Percentiles rank a stretch among this genome's conserved stretches.
These are phyloP conservation scores for Mantis religiosa DNA, from an alignment of 2,888 invertebrate species.

Conservation along the genomic window DNA sequence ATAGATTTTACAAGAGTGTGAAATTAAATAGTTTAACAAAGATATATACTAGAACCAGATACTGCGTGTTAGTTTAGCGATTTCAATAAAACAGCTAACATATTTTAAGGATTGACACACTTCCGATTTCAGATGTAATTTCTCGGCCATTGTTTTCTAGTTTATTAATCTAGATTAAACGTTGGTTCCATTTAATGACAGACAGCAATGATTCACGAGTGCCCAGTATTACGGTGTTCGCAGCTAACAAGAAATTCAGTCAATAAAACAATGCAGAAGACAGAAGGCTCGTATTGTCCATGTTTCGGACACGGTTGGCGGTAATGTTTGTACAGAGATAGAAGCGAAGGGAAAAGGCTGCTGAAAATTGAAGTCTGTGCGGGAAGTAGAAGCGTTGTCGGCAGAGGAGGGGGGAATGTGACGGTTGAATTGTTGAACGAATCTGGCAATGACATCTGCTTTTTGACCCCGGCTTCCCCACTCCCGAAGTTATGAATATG, in stretches of 20 bases:
- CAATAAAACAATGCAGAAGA: not conserved
- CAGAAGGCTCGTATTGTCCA: not conserved
- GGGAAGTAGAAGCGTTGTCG: not conserved
- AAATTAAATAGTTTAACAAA: too few species aligned
- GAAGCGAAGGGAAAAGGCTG: not conserved
- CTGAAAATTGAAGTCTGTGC: constrained; percentile 6
- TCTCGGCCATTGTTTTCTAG: too few species aligned
- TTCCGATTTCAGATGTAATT: too few species aligned
- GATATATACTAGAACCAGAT: too few species aligned
- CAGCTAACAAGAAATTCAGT: not conserved
- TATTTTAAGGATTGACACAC: too few species aligned
- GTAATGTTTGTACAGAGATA: not conserved
- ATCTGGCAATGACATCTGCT: constrained; percentile 11
- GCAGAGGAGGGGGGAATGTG: not conserved
- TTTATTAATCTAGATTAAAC: too few species aligned
- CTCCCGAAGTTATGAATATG: constrained; percentile 8
- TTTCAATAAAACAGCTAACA: too few species aligned
- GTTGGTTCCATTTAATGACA: too few species aligned
- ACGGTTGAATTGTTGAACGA: constrained; percentile 3
- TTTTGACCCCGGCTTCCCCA: not conserved
- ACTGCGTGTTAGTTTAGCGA: too few species aligned
- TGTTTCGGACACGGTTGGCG: not conserved
- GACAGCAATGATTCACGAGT: not conserved
- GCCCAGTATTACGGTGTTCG: not conserved
- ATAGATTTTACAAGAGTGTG: too few species aligned